These are phyloP conservation scores for Microcebus ravelobensis DNA, from an alignment of 2,113 vertebrate genomes.

Conservation along the genomic window DNA sequence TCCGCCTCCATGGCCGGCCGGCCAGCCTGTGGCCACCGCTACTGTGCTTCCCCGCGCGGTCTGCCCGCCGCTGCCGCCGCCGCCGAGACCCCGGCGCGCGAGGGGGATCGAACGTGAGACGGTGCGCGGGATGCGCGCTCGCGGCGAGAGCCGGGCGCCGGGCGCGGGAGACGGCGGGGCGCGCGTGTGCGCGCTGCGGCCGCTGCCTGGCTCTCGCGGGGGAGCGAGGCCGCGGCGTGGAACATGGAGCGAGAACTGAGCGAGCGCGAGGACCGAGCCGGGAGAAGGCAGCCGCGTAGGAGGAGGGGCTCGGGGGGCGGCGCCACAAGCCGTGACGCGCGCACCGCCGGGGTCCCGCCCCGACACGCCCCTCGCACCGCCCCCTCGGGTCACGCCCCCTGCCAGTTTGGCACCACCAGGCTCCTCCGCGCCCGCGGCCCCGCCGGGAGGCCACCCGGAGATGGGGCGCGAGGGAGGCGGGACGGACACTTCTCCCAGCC, in stretches of 20 bases:
- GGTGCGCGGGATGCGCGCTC: not conserved
- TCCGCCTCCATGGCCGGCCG: constrained; percentile 85
- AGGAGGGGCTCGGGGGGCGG: constrained; percentile 51
- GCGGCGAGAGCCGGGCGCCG: not conserved
- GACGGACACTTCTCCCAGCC: not conserved
- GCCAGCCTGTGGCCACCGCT: constrained; percentile 35
- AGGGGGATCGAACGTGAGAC: constrained; percentile 30
- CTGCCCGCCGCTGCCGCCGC: constrained; percentile 17
- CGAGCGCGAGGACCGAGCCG: not conserved
- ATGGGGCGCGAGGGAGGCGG: not conserved
- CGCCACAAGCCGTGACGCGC: constrained; percentile 25
- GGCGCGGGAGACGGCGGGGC: not conserved
- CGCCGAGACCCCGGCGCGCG: constrained; percentile 17
- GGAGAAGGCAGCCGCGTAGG: constrained; percentile 4
- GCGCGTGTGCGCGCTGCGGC: not conserved
- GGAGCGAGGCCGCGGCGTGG: constrained; percentile 50
- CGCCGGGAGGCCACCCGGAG: not conserved
- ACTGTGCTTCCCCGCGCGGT: not conserved
- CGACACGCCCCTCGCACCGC: not conserved
- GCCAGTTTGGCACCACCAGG: not conserved
- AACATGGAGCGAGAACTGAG: constrained; percentile 17
- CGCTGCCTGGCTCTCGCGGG: not conserved
- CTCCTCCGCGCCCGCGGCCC: not conserved
- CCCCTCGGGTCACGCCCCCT: constrained; percentile 46
- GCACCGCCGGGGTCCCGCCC: not conserved